Evolutionary conservation across 2,888 invertebrate genomes (phyloP), one percentile per base, ranked within the genome.

Genomic region (Lasioglossum figueresi): DNA sequence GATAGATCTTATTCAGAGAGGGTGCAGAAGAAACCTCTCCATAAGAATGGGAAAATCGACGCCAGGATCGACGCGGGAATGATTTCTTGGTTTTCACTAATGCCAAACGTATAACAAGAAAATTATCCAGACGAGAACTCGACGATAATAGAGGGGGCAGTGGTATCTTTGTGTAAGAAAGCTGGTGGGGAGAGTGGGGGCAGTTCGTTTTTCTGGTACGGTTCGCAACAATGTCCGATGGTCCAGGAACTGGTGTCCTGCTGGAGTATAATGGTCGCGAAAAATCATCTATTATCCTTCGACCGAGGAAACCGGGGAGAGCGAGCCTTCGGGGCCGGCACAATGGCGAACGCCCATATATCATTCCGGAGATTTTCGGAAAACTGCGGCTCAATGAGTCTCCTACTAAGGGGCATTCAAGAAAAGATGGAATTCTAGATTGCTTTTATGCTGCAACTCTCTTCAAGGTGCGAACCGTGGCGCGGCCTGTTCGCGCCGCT

Each of bases 221-320:
- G 87, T 84, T 92, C 83, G 90, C 91, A 93, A 93, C 93, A 92
- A 92, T 93, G 93, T 93, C 90, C 91, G 88, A 84, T 88, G 87
- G 87, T 80, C 84, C 43, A 59, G 83, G 73, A 87, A 90, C 84
- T 91, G 88, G 89, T 91, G 90, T 91, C 92, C 93, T 89, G 82
- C 80, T 78, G 72, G 85, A 59, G 76, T 82, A 95, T 94, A 95
- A 95, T 95, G 89, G 92, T 93, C 91, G 93, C 93, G 94, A 95
- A 94, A 94, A 95, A 94, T 94, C 95, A 94, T 94, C 95, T 91
- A 94, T 95, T 95, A 95, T 95, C 90, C 93, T 89, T 81, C 83
- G 88, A 86, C 86, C 82, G 83, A 82, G 82, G 74, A 80, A 76
- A 83, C 81, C 70, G 80, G 71, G 80, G 37, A 71, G 73, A 72